phyloP scores from a whole-genome alignment of 2,113 vertebrate genomes.

The Bufo bufo region DNA sequence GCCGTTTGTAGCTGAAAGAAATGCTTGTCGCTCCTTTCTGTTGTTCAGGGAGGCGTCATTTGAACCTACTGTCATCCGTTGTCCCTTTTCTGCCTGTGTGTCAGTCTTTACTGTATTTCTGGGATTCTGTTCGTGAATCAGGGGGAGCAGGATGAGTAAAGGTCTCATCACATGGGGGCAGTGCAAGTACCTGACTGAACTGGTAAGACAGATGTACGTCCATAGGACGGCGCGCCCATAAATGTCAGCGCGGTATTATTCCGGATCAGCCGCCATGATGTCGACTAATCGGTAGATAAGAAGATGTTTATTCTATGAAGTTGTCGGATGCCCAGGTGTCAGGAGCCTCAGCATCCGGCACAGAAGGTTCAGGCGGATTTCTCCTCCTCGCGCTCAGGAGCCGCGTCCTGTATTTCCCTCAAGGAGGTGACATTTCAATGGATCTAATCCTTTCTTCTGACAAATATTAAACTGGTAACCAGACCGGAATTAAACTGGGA shows the following conservation, averaged over 20 bases:
- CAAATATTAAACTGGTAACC: slow-evolving; percentile 36
- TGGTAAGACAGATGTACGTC: no score
- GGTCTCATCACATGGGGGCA: no score
- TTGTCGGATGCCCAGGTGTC: neutral
- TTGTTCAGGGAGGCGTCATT: no score
- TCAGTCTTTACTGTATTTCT: no score
- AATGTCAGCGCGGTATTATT: neutral
- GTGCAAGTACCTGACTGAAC: no score
- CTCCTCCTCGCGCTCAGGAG: neutral
- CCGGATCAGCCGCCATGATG: neutral
- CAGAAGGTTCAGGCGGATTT: neutral
- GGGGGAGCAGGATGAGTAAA: no score
- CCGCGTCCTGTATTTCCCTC: neutral
- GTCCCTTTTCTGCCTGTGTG: no score
- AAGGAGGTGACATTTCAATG: slow-evolving; percentile 21
- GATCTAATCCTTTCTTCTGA: slow-evolving; percentile 20
- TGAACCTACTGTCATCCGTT: no score
- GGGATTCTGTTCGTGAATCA: no score
- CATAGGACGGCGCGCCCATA: no score
- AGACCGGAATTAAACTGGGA: slow-evolving; percentile 34
- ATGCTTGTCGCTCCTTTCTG: no score
- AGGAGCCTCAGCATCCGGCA: neutral
- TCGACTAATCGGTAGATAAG: neutral
- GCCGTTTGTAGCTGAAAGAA: no score
- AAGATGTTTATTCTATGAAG: neutral